These are phyloP conservation scores for Schizopygopsis malacanthus DNA, from an alignment of 2,797 vertebrate species.

Conservation along the genomic window DNA sequence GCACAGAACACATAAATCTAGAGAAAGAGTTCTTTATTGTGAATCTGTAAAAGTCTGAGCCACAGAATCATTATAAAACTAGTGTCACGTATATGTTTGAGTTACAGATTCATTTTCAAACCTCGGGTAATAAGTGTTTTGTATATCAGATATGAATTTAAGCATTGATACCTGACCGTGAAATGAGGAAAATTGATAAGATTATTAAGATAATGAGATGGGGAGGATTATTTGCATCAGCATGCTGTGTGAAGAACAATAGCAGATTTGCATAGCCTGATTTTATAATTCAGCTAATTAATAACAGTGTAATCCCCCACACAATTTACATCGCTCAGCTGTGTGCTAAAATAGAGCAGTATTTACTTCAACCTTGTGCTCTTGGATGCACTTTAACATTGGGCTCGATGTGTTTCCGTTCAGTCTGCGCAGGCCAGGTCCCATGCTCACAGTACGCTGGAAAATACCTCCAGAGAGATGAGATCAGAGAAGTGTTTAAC, in stretches of 20 bases:
- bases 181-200: background rate
- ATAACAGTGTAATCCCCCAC: background rate
- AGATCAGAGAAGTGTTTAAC: slow-evolving; percentile 46
- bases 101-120: slow-evolving; percentile 1
- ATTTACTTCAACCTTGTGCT: background rate
- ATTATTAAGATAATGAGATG: background rate
- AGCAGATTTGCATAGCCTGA: background rate
- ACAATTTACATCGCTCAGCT: background rate
- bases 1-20: background rate
- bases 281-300: background rate
- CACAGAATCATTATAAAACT: background rate
- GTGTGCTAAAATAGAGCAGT: background rate
- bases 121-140: background rate
- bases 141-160: background rate
- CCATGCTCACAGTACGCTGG: slow-evolving; percentile 7
- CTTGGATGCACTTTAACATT: background rate
- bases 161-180: background rate
- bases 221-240: background rate
- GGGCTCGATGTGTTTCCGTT: background rate
- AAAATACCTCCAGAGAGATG: slow-evolving; percentile 34
- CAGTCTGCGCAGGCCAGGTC: background rate
- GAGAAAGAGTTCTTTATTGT: background rate
- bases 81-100: background rate
- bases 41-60: background rate
- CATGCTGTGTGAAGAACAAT: background rate